A percentile compares a stretch with the other conserved stretches of the same genome.
Evolutionary conservation across 2,888 invertebrate species (phyloP).

Genomic region (Sympetrum striolatum): DNA sequence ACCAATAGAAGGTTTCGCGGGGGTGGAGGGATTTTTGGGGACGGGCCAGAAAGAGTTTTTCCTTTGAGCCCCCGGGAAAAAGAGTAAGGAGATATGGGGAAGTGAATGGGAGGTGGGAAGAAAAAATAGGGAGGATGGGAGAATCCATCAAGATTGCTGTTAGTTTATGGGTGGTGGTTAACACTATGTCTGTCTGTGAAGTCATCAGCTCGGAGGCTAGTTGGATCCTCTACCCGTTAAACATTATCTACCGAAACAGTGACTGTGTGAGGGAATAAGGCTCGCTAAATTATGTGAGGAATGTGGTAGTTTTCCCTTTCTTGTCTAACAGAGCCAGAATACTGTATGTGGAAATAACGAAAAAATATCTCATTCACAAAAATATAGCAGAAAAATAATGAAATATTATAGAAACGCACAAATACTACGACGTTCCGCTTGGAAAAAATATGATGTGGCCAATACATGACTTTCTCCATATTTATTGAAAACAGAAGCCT

Average conservation of each 20-base stretch:
- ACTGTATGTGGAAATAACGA: neutral
- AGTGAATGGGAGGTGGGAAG: neutral
- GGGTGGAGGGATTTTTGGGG: neutral
- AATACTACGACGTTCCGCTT: too few species aligned
- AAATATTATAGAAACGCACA: too few species aligned
- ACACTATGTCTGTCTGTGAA: too few species aligned
- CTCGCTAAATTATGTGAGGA: too few species aligned
- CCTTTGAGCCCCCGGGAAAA: neutral
- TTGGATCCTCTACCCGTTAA: neutral
- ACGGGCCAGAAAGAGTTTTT: neutral
- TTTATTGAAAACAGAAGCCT: too few species aligned
- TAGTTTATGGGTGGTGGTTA: too few species aligned
- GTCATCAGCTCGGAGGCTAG: neutral
- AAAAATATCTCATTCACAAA: neutral
- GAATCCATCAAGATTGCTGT: neutral
- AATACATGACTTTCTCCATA: too few species aligned
- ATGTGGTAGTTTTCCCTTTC: too few species aligned
- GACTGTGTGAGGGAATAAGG: neutral
- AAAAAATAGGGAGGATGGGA: neutral
- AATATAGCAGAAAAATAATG: too few species aligned
- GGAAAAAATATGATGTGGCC: too few species aligned
- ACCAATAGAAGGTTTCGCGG: neutral
- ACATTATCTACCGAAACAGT: too few species aligned
- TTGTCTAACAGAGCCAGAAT: too few species aligned
- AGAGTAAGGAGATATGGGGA: neutral